Percentiles rank a stretch among this genome's conserved stretches.
phyloP scores from a whole-genome alignment of 2,888 invertebrate genomes.

The Andricus quercusramuli region DNA sequence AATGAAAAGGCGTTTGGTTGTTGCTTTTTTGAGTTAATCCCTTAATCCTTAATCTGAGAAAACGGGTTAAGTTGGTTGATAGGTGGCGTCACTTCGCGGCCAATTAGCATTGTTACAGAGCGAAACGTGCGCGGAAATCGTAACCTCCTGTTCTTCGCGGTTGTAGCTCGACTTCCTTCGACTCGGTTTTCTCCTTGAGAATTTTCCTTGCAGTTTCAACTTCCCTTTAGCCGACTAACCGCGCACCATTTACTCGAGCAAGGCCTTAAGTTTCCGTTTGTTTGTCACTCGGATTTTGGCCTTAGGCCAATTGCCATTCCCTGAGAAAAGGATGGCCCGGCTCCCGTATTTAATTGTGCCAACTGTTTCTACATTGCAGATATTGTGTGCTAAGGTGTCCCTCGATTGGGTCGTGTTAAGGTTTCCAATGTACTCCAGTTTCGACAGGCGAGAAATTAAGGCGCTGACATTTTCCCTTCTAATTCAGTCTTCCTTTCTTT shows the following conservation, averaged over 20 bases:
- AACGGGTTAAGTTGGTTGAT: conserved; percentile 43
- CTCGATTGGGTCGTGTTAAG: conserved; percentile 15
- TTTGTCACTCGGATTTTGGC: conserved; percentile 58
- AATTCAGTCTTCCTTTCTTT: not conserved
- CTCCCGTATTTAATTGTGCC: conserved; percentile 56
- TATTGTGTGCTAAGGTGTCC: conserved; percentile 38
- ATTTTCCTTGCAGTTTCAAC: conserved; percentile 47
- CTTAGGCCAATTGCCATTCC: conserved; percentile 54
- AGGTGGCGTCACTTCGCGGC: conserved; percentile 52
- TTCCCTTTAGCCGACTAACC: conserved; percentile 50
- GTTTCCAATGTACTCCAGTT: not conserved
- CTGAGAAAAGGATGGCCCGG: conserved; percentile 51
- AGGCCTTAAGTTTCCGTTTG: conserved; percentile 52
- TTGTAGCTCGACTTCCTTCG: conserved; percentile 38
- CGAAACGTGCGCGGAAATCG: conserved; percentile 55
- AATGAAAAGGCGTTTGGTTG: not conserved
- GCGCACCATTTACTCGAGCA: conserved; percentile 46
- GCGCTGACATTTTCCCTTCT: not conserved
- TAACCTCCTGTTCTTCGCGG: conserved; percentile 40
- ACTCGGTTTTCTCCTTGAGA: conserved; percentile 47
- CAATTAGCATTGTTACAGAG: conserved; percentile 56
- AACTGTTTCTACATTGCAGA: conserved; percentile 52
- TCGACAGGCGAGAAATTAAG: not conserved
- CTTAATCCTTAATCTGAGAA: not conserved
- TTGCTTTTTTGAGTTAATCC: not conserved